Percentiles rank a stretch among this genome's conserved stretches.
Conservation (phyloP, 92 coral and sea anemone species). For the Epizoanthus scotinus region DNA sequence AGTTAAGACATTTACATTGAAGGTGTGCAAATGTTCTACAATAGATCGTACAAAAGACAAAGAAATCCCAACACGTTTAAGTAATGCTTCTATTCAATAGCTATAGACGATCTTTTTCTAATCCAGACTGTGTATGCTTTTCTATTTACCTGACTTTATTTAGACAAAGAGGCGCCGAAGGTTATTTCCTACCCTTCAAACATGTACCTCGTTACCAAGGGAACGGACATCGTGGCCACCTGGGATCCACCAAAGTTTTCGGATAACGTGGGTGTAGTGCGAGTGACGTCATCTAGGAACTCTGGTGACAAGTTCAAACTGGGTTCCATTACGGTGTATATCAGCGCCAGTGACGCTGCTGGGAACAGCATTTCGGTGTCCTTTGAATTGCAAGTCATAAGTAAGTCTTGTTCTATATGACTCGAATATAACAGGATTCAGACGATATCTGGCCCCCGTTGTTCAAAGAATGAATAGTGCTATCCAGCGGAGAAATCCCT, state of each 20-base stretch:
- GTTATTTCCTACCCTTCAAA: constrained; percentile 54
- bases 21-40: too few relatives aligned
- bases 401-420: constrained; percentile 45
- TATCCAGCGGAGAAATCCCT: too few relatives aligned
- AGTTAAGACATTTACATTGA: too few relatives aligned
- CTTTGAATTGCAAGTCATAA: constrained; percentile 55
- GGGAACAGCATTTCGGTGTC: constrained; percentile 35
- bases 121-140: neutral
- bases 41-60: neutral
- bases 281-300: constrained; percentile 44
- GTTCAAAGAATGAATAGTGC: too few relatives aligned
- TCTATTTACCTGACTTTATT: neutral
- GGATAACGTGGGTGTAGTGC: constrained; percentile 74
- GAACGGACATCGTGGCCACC: constrained; percentile 37
- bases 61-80: neutral
- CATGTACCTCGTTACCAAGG: constrained; percentile 42
- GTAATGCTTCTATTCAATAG: neutral
- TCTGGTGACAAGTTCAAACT: constrained; percentile 67
- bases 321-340: constrained; percentile 52
- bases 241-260: constrained; percentile 78
- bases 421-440: too few relatives aligned
- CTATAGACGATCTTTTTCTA: neutral
- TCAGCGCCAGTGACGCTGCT: constrained; percentile 60
- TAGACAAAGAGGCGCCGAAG: constrained; percentile 70
- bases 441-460: too few relatives aligned